These are phyloP conservation scores for Agonum fuliginosum DNA, from an alignment of 2,888 invertebrate species.

Conservation along the genomic window DNA sequence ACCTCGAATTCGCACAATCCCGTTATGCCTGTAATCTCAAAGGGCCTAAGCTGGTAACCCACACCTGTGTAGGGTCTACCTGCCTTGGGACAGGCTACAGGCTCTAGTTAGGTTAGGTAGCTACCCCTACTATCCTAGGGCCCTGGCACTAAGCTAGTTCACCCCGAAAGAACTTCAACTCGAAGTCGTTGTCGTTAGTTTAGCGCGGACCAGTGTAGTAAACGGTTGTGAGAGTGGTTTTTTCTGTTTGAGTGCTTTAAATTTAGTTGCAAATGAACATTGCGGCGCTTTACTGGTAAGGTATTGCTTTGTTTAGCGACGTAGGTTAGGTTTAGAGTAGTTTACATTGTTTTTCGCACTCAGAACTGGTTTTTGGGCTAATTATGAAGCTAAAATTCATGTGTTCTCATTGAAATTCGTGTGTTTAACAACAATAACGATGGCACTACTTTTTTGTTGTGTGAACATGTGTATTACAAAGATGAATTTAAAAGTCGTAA, in stretches of 20 bases:
- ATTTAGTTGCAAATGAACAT: slow-evolving; percentile 32
- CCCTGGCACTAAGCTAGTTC: slow-evolving; percentile 1
- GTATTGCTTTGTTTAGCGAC: background rate
- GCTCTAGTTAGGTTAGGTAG: too few relatives aligned
- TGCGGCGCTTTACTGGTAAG: slow-evolving; percentile 26
- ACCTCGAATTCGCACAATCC: slow-evolving; percentile 21
- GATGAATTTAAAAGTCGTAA: too few relatives aligned
- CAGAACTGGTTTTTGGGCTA: too few relatives aligned
- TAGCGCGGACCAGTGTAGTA: background rate
- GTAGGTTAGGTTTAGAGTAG: background rate
- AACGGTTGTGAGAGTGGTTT: background rate
- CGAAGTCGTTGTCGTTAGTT: background rate
- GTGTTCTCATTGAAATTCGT: too few relatives aligned
- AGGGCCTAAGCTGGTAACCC: background rate
- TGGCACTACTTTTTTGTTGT: too few relatives aligned
- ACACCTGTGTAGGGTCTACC: slow-evolving; percentile 28
- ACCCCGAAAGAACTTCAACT: background rate
- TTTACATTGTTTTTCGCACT: background rate
- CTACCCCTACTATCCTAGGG: background rate
- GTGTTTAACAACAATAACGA: too few relatives aligned
- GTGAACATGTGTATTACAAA: too few relatives aligned
- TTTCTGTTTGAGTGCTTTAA: background rate
- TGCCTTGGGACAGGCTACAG: background rate
- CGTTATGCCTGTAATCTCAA: background rate
- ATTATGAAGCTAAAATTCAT: too few relatives aligned